Base-by-base conservation (phyloP, 92 coral and sea anemone genomes). In the Ricordea florida region DNA sequence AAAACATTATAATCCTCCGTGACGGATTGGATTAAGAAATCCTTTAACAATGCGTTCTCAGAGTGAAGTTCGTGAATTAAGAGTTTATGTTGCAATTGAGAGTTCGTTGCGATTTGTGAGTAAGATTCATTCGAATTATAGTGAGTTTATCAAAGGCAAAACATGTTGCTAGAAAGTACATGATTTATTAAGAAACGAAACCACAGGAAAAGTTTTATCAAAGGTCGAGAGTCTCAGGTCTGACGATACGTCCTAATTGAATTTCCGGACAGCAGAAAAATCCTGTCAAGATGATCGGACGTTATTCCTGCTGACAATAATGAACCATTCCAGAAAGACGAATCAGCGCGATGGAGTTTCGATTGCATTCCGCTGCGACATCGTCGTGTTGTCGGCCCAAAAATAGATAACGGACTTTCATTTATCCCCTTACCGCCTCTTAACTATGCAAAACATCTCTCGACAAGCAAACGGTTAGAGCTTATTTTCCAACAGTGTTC, bases 201-300 rank as follows among this genome's bases (percentile, higher is more conserved):
- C 35, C 51, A 41, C 57, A 63, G 74, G 43, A 48, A 66, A 43
- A 42, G 20, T 14, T 35, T 18, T 47, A 28, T 66, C 49, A 50
- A 10, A 16, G 15, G 46, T 44, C 3, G 60, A 32, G 62, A 21
- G 29, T 6, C 35, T 15, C 24, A 36, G 26, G 62, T 9, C 41
- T 25, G 28, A 8, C 22, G 20, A 27, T 38, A 21, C 29, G 66
- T 47, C 25, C 50, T 70, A 70, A 70, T 70, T 70, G 31, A 70
- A 70, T 70, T 70, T 70, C 77, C 77, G 38, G 76, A 66, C 65
- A 70, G 52, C 41, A 53, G 33, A 36, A n/a, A n/a, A n/a, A n/a
- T n/a, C n/a, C n/a, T n/a, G n/a, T n/a, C 31, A 36, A 66, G 77
- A 53, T 53, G 38, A 70, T 53, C 77, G 27, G 20, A 34, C 8